Base-by-base conservation (phyloP, 2,113 vertebrate genomes). In the Sinocyclocheilus maitianheensis region DNA sequence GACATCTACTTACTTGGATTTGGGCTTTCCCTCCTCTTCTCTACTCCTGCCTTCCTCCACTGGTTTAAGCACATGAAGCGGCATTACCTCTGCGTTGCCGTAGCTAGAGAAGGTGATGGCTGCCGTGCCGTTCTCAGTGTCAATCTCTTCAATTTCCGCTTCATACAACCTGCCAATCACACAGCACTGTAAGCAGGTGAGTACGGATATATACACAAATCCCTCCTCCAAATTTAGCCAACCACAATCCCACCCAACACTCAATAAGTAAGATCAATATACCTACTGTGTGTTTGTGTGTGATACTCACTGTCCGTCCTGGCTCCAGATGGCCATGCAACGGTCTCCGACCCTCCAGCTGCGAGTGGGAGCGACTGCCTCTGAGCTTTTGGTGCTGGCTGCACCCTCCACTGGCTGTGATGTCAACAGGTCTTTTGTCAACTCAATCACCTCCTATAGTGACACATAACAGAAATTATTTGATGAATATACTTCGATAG, bases 131-230 rank as follows among this genome's bases (percentile, higher is more conserved):
- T 99, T 99, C 87, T 99, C 98, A 87, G 96, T 95, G 90, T 99
- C 98, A 93, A 99, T 95, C 94, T 99, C 98, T 94, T 99, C 98
- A 88, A 99, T 99, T 94, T 99, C 98, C 71, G 98, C 98, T 93
- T 99, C 97, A 2, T 99, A 99, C 94, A 96, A 94, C 96, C 98
- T 99, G 97, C 90, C 96, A 97, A 98, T 95, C 95, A 97, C 97
- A 97, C 97, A 97, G 96, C 96, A 94, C 97, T 98, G 97, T 99
- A 99, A 99, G 97, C 97, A 97, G 97, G 97, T 99, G 97, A 99
- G 97, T 99, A 98, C 95, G 95, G 95, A 95, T 94, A 94, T 93
- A 93, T 89, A 96, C 90, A 94, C 93, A 81, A 94, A 93, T 34
- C 65, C 48, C 18, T 63, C 62, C 16, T 46, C 26, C 26, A 72